Base-by-base conservation (phyloP, 2,888 invertebrate species). In the Dioctria linearis region DNA sequence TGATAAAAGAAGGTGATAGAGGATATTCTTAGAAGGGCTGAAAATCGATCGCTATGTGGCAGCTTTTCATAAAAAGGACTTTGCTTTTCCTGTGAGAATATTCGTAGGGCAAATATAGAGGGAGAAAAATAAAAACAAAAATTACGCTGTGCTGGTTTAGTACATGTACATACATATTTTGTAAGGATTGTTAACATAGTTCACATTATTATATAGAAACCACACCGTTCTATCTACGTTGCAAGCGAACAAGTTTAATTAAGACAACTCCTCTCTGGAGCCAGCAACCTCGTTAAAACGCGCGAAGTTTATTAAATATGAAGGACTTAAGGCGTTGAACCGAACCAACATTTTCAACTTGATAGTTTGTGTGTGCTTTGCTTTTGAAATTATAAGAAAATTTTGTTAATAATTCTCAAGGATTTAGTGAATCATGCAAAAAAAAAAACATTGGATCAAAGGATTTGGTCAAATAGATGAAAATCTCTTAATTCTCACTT, bases 31-130 rank as follows among this genome's bases (percentile, higher is more conserved):
- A 25, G 42, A 71, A 71, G 51, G 71, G 51, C 40, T 71, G 51
- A 25, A 71, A 71, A 71, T 71, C 54, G 71, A 71, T 71, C 54
- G 37, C 5, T 46, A 54, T 67, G 67, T 9, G n/a, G 67, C 25
- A 43, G 42, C 46, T 67, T 46, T 43, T 42, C 65, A 40, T n/a
- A 42, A 37, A n/a, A 65, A n/a, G 65, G 65, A 65, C 42, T 65
- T 65, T 65, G 39, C 65, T 37, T 65, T 40, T 65, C 40, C 65
- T 65, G 65, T 42, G 13, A 65, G 42, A 63, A 37, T 63, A 39
- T 11, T 37, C 9, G 39, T 65, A 42, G 39, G 65, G 65, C 42
- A 65, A 42, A 2, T 25, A 25, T 25, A 25, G 25, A 1, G 25
- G 25, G 25, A 25, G 25, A 25, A 25, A 25, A 25, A 25, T 1